Conservation (phyloP, 2,888 invertebrate genomes). For the Temnothorax ravouxi region DNA sequence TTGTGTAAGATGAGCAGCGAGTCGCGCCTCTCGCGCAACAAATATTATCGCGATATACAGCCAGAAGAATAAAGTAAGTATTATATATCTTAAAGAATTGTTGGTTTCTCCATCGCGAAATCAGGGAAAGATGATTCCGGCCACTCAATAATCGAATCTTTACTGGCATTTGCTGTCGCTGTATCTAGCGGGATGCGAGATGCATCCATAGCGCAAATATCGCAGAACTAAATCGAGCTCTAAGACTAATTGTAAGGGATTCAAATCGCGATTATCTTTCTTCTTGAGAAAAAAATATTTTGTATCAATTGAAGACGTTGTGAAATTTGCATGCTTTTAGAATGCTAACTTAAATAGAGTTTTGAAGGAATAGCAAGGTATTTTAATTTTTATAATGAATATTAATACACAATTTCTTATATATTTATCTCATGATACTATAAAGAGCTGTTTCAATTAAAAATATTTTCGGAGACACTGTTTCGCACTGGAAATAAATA, state of each 20-base stretch:
- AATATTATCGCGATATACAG: slow-evolving; percentile 64
- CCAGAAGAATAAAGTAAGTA: slow-evolving; percentile 25
- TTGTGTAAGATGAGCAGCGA: slow-evolving; percentile 34
- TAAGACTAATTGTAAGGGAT: background rate
- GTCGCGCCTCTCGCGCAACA: slow-evolving; percentile 59
- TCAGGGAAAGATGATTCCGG: slow-evolving; percentile 39
- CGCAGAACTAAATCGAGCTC: background rate
- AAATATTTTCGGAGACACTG: background rate
- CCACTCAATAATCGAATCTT: slow-evolving; percentile 55
- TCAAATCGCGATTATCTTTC: background rate
- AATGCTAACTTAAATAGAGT: background rate
- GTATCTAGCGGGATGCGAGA: slow-evolving; percentile 17
- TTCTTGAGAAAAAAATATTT: background rate
- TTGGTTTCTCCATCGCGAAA: slow-evolving; percentile 51
- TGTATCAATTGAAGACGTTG: background rate
- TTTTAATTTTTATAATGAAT: background rate
- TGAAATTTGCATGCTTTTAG: background rate
- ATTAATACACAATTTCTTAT: background rate
- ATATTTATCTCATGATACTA: background rate
- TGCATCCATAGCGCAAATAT: slow-evolving; percentile 31
- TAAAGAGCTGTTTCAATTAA: background rate
- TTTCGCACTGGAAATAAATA: background rate
- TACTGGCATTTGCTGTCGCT: slow-evolving; percentile 22
- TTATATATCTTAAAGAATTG: slow-evolving; percentile 31
- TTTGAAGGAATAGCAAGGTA: background rate